Base-by-base conservation (phyloP, 2,888 invertebrate genomes). In the Trissoscelio sp. region DNA sequence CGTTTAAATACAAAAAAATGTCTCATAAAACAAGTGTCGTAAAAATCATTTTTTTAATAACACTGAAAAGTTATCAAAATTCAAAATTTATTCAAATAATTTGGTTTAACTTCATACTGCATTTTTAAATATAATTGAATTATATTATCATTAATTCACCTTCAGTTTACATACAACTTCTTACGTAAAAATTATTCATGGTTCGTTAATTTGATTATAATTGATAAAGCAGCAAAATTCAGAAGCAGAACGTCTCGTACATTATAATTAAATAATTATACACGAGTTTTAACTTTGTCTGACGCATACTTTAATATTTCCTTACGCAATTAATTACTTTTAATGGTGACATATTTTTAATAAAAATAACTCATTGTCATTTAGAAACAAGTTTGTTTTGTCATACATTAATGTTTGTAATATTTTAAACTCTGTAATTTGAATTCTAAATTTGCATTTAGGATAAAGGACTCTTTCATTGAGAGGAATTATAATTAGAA, bases 251-350 rank as follows among this genome's bases (percentile, higher is more conserved):
- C 57, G 20, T 51, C 22, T 53, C 9, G 11, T 14, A 14, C 18
- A 16, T 14, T n/a, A 12, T 64, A 34, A 64, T 64, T 64, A 64
- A 34, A 34, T 64, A 46, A 62, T 62, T 62, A 62, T 16, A 44
- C 14, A 16, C 4, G n/a, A 44, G 28, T 62, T 62, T 28, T 4
- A 42, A 44, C 14, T 28, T 44, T 62, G 44, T n/a, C 2, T 16
- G 46, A 62, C 44, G 46, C 39, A 60, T 28, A 44, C 44, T 28
- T 24, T 31, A 5, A 28, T 28, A 9, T 62, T 3, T 2, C 14
- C 28, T 62, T 62, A 18, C 11, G 18, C 31, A 44, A 46, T 62
- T 62, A 62, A 31, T 44, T 5, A 58, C 14, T 3, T 6, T 42
- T 58, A 1, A 58, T 37, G 20, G 11, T 37, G 18, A 39, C 12